Base-by-base conservation (phyloP, 2,113 vertebrate species). In the Gadus macrocephalus region DNA sequence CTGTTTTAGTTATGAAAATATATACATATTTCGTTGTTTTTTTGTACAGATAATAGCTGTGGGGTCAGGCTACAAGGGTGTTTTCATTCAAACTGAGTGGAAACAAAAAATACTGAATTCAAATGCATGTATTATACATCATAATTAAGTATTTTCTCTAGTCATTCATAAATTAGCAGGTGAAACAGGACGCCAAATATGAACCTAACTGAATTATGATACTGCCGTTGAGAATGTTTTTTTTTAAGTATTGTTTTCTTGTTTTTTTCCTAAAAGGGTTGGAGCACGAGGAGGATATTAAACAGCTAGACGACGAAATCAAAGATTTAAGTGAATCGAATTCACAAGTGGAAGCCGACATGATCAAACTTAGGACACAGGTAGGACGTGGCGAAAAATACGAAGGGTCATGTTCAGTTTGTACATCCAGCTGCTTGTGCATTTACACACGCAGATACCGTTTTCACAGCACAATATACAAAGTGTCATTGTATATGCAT, bases 281-380 rank as follows among this genome's bases (percentile, higher is more conserved):
- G 87, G 96, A 98, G 81, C 96, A 96, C 1, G 97, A 98, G 56
- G 96, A 98, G 77, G 97, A 98, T 76, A 97, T 99, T 89, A 98
- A 97, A 88, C 97, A 98, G 90, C 91, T 99, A 89, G 96, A 99
- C 79, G 96, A 98, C 84, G 97, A 99, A 89, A 98, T 99, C 91
- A 98, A 98, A 92, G 96, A 98, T 89, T 92, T 99, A 87, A 96
- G 93, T 87, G 96, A 99, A 89, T 95, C 96, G 67, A 99, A 98
- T 92, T 97, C 96, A 69, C 95, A 98, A 85, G 96, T 99, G 94
- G 97, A 99, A 87, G 94, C 97, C 16, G 97, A 99, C 81, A 98
- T 99, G 97, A 98, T 99, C 87, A 98, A 97, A 89, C 96, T 99
- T 79, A 89, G 96, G 92, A 99, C 97, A 83, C 96, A 99, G 96